Evolutionary conservation across 2,888 invertebrate genomes (phyloP).

Genomic region (Alviniconcha strummeri): DNA sequence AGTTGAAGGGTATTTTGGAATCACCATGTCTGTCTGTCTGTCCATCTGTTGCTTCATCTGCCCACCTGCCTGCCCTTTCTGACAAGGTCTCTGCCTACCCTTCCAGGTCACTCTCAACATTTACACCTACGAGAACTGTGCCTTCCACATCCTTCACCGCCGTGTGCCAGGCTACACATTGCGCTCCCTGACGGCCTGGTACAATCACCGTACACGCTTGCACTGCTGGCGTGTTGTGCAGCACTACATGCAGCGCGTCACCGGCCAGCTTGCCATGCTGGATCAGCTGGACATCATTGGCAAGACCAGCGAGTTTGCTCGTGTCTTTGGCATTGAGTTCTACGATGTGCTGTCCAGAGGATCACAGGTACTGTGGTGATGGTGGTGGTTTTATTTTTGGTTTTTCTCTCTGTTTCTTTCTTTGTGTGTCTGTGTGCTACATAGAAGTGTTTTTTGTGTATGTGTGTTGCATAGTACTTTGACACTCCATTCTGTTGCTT

Average conservation of each 20-base stretch:
- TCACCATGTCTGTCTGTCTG: too few species aligned
- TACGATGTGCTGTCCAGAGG: constrained; percentile 95
- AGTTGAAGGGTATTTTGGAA: too few species aligned
- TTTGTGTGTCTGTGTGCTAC: not conserved
- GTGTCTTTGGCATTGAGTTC: constrained; percentile 98
- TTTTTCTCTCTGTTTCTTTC: not conserved
- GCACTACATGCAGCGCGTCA: constrained; percentile 84
- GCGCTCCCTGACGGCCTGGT: constrained; percentile 85
- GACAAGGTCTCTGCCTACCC: constrained; percentile 22
- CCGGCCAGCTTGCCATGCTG: constrained; percentile 85
- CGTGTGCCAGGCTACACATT: constrained; percentile 85
- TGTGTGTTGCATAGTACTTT: not conserved
- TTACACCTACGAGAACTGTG: constrained; percentile 94
- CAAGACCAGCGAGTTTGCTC: constrained; percentile 94
- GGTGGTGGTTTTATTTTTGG: not conserved
- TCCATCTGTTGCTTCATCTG: too few species aligned
- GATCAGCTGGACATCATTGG: constrained; percentile 93
- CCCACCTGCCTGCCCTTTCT: too few species aligned
- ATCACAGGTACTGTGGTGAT: constrained; percentile 80
- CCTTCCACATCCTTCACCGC: constrained; percentile 90
- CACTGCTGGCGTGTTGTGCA: constrained; percentile 80
- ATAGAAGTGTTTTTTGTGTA: not conserved
- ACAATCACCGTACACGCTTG: constrained; percentile 55
- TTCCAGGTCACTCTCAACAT: constrained; percentile 77
- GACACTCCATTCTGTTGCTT: not conserved